Evolutionary conservation across 2,113 vertebrate genomes (phyloP).

Genomic region (Nipponia nippon): DNA sequence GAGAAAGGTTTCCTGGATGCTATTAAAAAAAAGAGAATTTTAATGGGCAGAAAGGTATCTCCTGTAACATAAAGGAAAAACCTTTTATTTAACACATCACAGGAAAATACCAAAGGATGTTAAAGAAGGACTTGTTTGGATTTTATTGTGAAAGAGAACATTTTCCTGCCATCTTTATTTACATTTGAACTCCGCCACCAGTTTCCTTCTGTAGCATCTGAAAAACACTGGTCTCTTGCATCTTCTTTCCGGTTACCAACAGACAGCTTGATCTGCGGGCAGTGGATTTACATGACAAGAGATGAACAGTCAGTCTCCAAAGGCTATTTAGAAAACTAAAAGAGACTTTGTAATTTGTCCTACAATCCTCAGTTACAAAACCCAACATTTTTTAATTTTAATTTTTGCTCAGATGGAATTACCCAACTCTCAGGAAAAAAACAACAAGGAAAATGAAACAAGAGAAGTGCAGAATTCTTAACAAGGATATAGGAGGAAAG

Average conservation of each 20-base stretch:
- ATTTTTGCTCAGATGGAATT: background rate
- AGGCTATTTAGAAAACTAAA: background rate
- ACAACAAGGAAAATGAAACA: background rate
- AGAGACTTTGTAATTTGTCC: background rate
- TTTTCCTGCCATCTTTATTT: slow-evolving; percentile 1
- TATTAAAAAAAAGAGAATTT: background rate
- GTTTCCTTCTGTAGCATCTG: background rate
- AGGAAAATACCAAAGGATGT: background rate
- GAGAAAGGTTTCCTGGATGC: background rate
- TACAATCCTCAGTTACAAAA: background rate
- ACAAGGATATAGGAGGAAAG: background rate
- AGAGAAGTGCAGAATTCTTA: background rate
- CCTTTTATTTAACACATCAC: background rate
- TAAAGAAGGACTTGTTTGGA: slow-evolving; percentile 2
- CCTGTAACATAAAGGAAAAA: background rate
- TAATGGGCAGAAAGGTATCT: background rate
- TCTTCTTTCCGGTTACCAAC: background rate
- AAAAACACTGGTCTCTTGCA: background rate
- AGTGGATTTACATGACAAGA: background rate
- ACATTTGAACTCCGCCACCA: slow-evolving; percentile 4
- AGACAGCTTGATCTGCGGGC: background rate
- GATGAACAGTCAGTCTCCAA: background rate
- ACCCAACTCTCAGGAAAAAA: background rate
- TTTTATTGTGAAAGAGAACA: slow-evolving; percentile 14
- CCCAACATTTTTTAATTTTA: background rate